These are phyloP conservation scores for Telmatherina bonti DNA, from an alignment of 2,797 vertebrate species.

Conservation along the genomic window DNA sequence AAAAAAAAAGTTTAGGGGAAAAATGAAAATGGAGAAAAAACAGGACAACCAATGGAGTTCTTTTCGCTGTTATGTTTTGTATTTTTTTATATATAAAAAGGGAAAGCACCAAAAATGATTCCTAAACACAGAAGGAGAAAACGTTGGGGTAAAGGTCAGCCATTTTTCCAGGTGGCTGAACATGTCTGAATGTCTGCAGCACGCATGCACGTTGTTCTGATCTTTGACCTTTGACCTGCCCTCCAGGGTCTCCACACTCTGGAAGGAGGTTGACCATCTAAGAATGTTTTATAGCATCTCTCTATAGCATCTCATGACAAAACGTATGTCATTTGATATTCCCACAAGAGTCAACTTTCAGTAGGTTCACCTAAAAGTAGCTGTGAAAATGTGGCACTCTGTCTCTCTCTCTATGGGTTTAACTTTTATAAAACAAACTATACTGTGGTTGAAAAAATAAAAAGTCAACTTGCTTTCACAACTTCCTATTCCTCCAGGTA, in stretches of 20 bases:
- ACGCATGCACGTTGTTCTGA: conserved; percentile 84
- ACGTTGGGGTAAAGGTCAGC: conserved; percentile 62
- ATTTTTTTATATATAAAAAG: conserved; percentile 88
- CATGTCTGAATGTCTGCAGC: conserved; percentile 82
- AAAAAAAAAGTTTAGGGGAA: conserved; percentile 75
- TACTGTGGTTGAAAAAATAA: conserved; percentile 79
- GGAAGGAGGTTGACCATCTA: conserved; percentile 72
- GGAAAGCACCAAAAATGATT: conserved; percentile 86
- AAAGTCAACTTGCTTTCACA: conserved; percentile 74
- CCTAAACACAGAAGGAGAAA: conserved; percentile 76
- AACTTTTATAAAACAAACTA: conserved; percentile 85
- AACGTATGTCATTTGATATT: conserved; percentile 79
- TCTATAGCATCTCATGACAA: conserved; percentile 81
- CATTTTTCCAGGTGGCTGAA: conserved; percentile 72
- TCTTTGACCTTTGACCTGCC: conserved; percentile 73
- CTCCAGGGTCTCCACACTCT: conserved; percentile 62
- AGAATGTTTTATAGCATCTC: conserved; percentile 84
- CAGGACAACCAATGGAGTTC: conserved; percentile 72
- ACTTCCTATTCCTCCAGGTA: conserved; percentile 40
- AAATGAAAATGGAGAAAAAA: conserved; percentile 58
- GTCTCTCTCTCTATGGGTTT: conserved; percentile 79
- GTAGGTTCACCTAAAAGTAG: conserved; percentile 83
- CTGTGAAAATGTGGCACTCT: conserved; percentile 83
- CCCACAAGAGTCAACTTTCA: conserved; percentile 75
- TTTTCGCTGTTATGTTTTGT: conserved; percentile 89